Evolutionary conservation across 92 coral and sea anemone genomes (phyloP).

Genomic region (Metridium senile): DNA sequence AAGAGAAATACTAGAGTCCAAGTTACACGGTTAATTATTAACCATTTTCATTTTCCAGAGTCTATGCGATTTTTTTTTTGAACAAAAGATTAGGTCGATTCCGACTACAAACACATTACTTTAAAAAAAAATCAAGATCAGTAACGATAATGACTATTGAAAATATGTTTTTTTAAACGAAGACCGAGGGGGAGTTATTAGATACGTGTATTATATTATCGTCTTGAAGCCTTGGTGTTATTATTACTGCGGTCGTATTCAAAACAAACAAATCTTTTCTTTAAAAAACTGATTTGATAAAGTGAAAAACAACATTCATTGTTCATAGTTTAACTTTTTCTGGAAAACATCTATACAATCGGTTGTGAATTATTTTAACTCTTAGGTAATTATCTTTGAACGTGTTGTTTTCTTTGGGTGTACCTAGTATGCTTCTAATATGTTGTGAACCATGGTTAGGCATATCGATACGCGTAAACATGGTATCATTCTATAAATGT

Average conservation of each 20-base stretch:
- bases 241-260: neutral
- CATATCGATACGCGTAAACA: no score
- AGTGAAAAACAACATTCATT: neutral
- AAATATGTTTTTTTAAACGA: no score
- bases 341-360: neutral
- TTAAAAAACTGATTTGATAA: neutral
- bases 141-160: neutral
- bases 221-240: neutral
- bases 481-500: no score
- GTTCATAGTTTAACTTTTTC: neutral
- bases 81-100: neutral
- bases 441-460: no score
- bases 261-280: slow-evolving; percentile 16
- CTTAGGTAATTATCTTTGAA: no score
- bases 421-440: no score
- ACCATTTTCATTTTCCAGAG: slow-evolving; percentile 5
- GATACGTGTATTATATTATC: neutral
- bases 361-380: no score
- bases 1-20: no score
- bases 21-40: neutral
- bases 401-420: no score
- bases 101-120: neutral
- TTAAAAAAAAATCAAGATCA: neutral
- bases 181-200: no score
- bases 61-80: neutral